Evolutionary conservation across 2,113 vertebrate species (phyloP).

Genomic region (human (Homo sapiens)): GRCh38 chr7:38780001-38780500

Average conservation of each 20-base stretch:
- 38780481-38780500: not conserved
- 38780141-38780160: not conserved
- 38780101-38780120: not conserved
- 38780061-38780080: not conserved
- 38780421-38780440: not conserved
- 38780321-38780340: not conserved
- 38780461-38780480: not conserved
- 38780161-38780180: too few species aligned
- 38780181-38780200: too few species aligned
- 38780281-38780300: too few species aligned
- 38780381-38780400: not conserved
- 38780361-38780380: not conserved
- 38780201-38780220: not conserved
- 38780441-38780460: not conserved
- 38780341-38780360: not conserved
- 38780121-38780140: not conserved
- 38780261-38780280: not conserved
- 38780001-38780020: not conserved
- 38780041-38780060: not conserved
- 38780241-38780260: not conserved
- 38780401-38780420: not conserved
- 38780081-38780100: not conserved
- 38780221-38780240: not conserved
- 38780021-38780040: not conserved
- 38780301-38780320: not conserved